phyloP scores from a whole-genome alignment of 1,140 invertebrate species.

The Cyphomyrmex costatus region DNA sequence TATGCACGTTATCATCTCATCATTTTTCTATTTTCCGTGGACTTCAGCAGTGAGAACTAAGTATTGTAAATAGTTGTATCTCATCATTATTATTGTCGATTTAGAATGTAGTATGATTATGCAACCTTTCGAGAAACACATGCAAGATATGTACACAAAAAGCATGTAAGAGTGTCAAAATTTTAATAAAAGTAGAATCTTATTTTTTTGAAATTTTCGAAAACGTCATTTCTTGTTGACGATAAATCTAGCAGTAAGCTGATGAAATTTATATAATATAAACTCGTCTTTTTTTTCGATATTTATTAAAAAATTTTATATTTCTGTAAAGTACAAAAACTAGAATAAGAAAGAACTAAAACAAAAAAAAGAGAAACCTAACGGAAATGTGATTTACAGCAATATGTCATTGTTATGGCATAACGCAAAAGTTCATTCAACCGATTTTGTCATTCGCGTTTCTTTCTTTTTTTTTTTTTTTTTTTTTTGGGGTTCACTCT shows the following conservation, averaged over 20 bases:
- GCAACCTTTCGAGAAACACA: not conserved
- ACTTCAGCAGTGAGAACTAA: not conserved
- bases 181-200: not conserved
- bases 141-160: not conserved
- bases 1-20: not conserved
- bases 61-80: conserved; percentile 26
- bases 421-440: conserved; percentile 45
- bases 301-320: not conserved
- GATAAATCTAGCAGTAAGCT: not conserved
- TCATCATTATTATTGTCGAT: not conserved
- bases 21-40: not conserved
- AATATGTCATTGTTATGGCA: not conserved
- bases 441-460: conserved; percentile 43
- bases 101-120: not conserved
- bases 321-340: conserved; percentile 4
- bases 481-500: too few relatives aligned
- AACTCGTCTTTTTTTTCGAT: not conserved
- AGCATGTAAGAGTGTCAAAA: not conserved
- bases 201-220: not conserved
- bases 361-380: too few relatives aligned
- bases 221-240: not conserved
- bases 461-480: not conserved
- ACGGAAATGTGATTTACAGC: not conserved
- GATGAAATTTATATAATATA: not conserved
- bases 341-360: too few relatives aligned